phyloP scores from a whole-genome alignment of 1,140 invertebrate genomes.

The Andricus grossulariae region DNA sequence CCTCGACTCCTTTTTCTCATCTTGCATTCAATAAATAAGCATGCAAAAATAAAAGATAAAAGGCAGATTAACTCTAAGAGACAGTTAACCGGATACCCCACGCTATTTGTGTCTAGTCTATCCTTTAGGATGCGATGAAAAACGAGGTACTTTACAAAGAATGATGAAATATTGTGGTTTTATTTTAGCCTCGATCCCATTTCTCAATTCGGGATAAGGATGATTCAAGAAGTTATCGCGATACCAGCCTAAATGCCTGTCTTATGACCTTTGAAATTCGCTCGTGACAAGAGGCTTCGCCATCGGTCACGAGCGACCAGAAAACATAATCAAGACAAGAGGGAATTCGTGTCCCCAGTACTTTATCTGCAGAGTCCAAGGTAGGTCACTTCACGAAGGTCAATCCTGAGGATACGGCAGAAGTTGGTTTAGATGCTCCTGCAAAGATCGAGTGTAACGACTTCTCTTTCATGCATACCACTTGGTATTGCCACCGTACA shows the following conservation, averaged over 20 bases:
- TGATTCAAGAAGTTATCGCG: constrained; percentile 39
- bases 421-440: constrained; percentile 48
- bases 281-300: constrained; percentile 54
- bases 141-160: too few species aligned
- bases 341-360: constrained; percentile 54
- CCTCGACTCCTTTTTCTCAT: too few species aligned
- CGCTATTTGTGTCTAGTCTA: too few species aligned
- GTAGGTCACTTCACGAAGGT: constrained; percentile 54
- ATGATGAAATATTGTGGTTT: neutral
- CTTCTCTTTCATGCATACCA: constrained; percentile 54
- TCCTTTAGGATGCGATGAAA: too few species aligned
- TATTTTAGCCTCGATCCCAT: neutral
- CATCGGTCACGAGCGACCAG: constrained; percentile 53
- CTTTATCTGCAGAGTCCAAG: constrained; percentile 51
- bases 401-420: constrained; percentile 47
- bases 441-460: constrained; percentile 52
- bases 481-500: constrained; percentile 50
- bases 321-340: constrained; percentile 59
- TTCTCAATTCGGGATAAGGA: constrained; percentile 10
- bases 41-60: too few species aligned
- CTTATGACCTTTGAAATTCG: constrained; percentile 40
- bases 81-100: too few species aligned
- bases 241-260: constrained; percentile 41
- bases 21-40: too few species aligned
- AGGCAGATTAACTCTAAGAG: too few species aligned